Percentiles rank a stretch among this genome's conserved stretches.
Conservation (phyloP, 2,797 vertebrate genomes). For the Chiroxiphia lanceolata region DNA sequence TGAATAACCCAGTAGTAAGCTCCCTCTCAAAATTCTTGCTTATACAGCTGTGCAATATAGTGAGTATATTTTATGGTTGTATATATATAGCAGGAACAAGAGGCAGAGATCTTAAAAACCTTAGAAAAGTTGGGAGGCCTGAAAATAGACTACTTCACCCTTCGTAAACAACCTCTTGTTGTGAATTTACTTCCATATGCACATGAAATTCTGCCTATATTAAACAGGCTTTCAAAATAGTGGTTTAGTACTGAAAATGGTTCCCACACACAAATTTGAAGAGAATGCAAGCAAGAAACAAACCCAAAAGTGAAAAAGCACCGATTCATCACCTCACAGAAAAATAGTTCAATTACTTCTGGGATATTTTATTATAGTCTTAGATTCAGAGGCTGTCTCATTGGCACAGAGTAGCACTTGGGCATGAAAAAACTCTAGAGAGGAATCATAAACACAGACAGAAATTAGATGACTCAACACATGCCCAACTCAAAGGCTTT, state of each 20-base stretch:
- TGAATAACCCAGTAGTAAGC: conserved; percentile 11
- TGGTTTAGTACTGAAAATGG: not conserved
- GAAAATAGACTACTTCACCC: conserved; percentile 29
- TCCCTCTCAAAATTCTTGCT: conserved; percentile 42
- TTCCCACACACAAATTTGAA: not conserved
- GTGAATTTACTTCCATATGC: conserved; percentile 12
- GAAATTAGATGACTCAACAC: not conserved
- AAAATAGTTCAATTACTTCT: not conserved
- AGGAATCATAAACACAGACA: not conserved
- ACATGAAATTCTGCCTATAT: not conserved
- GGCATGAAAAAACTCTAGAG: not conserved
- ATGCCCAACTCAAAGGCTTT: not conserved
- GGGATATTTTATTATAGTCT: not conserved
- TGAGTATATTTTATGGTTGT: not conserved
- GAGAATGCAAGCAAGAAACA: not conserved
- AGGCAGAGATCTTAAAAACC: conserved; percentile 1
- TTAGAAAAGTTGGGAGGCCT: conserved; percentile 1
- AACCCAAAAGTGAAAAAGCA: not conserved
- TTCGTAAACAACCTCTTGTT: conserved; percentile 31
- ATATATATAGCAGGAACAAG: not conserved
- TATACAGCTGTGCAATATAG: conserved; percentile 47
- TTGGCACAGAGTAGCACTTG: not conserved
- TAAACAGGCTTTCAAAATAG: not conserved
- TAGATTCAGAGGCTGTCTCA: not conserved
- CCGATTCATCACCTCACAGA: not conserved